Evolutionary conservation across 2,797 vertebrate species (phyloP), one percentile per base, ranked within the genome.

Genomic region (Chelon auratus): DNA sequence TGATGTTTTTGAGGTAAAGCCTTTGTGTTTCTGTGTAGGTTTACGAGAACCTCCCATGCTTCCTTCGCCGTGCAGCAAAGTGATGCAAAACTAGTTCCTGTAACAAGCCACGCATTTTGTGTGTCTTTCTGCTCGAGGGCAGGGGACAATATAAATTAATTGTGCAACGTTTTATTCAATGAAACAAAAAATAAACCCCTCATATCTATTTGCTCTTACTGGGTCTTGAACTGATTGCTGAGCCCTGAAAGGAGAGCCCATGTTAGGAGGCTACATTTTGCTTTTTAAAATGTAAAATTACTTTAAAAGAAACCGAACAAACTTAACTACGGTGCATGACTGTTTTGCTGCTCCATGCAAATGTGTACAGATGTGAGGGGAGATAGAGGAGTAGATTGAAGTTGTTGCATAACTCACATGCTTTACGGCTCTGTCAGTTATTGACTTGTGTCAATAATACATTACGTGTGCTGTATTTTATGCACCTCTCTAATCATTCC

Each of bases 361-460:
- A 64, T 33, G 62, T 75, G 50, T 82, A 75, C 75, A 76, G 56
- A 75, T 62, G 4, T 51, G 12, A 71, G 14, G 5, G 9, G 11
- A 78, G 75, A 84, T 70, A 81, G 5, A 2, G 33, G 26, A 63
- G 42, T 2, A 42, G 5, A 63, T 9, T 57, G 8, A 45, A 47
- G 76, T 59, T 68, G 50, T 53, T 60, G 60, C 73, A 10, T 81
- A 80, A 87, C 78, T 68, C 2, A 1, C 2, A 52, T 0, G 8
- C 3, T 81, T 87, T 63, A 82, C 62, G 52, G 17, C 72, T 77
- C 86, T 82, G 82, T 91, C 64, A 93, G 81, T 93, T 40, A 93
- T 91, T 87, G 18, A 89, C 85, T 22, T 17, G 1, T 36, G 24
- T 26, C 3, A 4, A 26, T 26, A 26, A 26, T 26, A 26, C 5